Evolutionary conservation across 2,797 vertebrate species (phyloP).

Genomic region (Emys orbicularis): DNA sequence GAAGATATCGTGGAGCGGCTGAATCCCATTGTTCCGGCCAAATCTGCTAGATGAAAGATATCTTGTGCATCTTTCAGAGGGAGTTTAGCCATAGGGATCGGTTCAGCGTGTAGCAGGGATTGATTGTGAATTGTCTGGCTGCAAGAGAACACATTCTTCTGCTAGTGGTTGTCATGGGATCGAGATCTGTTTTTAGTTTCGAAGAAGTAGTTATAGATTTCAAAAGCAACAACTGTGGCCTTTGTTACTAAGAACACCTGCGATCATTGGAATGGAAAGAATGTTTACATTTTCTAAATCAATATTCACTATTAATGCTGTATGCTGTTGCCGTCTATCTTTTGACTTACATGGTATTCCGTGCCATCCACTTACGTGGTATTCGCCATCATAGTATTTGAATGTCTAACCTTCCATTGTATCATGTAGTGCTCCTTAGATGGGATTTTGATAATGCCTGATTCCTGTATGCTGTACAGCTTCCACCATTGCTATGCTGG

Average conservation of each 20-base stretch:
- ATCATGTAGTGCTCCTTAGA: not conserved
- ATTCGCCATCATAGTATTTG: slow-evolving; percentile 12
- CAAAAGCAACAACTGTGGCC: slow-evolving; percentile 41
- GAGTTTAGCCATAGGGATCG: not conserved
- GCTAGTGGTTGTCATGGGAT: not conserved
- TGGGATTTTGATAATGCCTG: not conserved
- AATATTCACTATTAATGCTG: slow-evolving; percentile 30
- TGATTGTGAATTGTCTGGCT: accelerated
- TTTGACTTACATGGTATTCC: not conserved
- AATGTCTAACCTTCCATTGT: slow-evolving; percentile 6
- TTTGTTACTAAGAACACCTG: slow-evolving; percentile 57
- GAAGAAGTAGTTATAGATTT: slow-evolving; percentile 58
- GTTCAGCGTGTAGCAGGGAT: slow-evolving; percentile 58
- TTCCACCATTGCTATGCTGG: not conserved
- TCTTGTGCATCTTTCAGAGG: not conserved
- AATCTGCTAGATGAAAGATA: slow-evolving; percentile 13
- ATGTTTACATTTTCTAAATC: slow-evolving; percentile 1
- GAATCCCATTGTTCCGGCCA: slow-evolving; percentile 7
- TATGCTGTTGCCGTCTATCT: not conserved
- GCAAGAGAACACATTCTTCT: slow-evolving; percentile 6
- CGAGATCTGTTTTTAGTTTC: slow-evolving; percentile 37
- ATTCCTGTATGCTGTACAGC: not conserved
- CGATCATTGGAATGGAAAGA: slow-evolving; percentile 24
- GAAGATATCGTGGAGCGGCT: slow-evolving; percentile 38
- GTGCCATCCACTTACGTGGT: not conserved